phyloP scores from a whole-genome alignment of 1,140 invertebrate species.

The Campoletis sonorensis region DNA sequence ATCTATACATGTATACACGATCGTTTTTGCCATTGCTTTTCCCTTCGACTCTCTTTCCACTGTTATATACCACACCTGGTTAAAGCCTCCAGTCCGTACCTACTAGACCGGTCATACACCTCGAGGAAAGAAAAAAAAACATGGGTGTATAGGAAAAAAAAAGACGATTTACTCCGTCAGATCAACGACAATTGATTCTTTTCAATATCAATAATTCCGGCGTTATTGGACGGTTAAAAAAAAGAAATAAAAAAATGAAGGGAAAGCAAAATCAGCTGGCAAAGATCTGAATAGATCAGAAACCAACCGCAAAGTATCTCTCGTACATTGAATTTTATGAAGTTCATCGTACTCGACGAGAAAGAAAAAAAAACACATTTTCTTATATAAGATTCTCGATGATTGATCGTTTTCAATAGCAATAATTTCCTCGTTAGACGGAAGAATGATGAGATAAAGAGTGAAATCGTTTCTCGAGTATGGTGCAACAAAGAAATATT shows the following conservation, averaged over 20 bases:
- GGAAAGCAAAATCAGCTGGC: background rate
- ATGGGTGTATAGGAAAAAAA: background rate
- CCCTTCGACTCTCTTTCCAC: background rate
- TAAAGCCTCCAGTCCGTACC: background rate
- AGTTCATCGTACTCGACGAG: background rate
- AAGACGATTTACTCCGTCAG: background rate
- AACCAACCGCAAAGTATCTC: background rate
- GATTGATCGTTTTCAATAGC: constrained; percentile 1
- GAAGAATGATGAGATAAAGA: too few species aligned
- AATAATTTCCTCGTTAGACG: background rate
- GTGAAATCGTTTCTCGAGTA: too few species aligned
- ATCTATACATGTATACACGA: background rate
- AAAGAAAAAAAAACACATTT: background rate
- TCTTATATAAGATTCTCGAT: background rate
- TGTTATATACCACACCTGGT: constrained; percentile 4
- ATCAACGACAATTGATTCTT: background rate
- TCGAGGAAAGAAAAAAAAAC: background rate
- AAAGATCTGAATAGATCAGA: background rate
- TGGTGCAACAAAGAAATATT: too few species aligned
- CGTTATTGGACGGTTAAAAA: background rate
- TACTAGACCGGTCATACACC: constrained; percentile 13
- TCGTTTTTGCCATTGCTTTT: background rate
- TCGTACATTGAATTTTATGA: background rate
- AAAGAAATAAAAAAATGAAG: background rate
- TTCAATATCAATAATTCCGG: constrained; percentile 1